Evolutionary conservation across 2,888 invertebrate species (phyloP), one percentile per base, ranked within the genome.

Genomic region (Papilio protenor): DNA sequence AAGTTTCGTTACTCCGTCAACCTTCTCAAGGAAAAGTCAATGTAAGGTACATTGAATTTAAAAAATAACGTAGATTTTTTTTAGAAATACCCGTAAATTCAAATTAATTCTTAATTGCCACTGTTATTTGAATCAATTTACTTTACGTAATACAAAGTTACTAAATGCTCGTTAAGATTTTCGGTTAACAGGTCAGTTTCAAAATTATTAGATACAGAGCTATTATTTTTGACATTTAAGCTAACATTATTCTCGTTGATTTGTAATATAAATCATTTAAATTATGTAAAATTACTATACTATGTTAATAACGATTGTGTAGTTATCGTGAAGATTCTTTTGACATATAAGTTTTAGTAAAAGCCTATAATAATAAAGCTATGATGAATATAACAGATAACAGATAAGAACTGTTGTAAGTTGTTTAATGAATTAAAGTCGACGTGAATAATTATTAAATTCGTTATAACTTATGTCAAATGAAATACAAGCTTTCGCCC

Each of bases 201-300:
- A 45, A 64, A 64, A 64, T 64, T 16, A 21, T 40, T 5, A 18
- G 12, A 52, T 4, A 27, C 14, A 27, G 8, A 64, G 33, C 33
- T 40, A 64, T 64, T 64, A 64, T 64, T 64, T 64, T 23, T 64
- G 64, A 40, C 64, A 64, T 64, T 64, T 40, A 33, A 40, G 33
- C 33, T 18, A 64, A 64, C 33, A 33, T 14, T 18, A 40, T 40
- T 40, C 40, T n/a, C 18, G 2, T 16, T 64, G n/a, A 33, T 64
- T n/a, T 33, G 40, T 64, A 64, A 40, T 64, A 64, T 64, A 64
- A 40, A 64, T 64, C 64, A 33, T 40, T 10, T 40, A 64, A 64
- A 64, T 40, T 33, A 64, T 40, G 16, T 33, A 18, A 64, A 64
- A 64, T 64, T 64, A 64, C 64, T 64, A 64, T 64, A 10, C 40